phyloP scores from a whole-genome alignment of 2,888 invertebrate genomes.

The Saturnia japonica region DNA sequence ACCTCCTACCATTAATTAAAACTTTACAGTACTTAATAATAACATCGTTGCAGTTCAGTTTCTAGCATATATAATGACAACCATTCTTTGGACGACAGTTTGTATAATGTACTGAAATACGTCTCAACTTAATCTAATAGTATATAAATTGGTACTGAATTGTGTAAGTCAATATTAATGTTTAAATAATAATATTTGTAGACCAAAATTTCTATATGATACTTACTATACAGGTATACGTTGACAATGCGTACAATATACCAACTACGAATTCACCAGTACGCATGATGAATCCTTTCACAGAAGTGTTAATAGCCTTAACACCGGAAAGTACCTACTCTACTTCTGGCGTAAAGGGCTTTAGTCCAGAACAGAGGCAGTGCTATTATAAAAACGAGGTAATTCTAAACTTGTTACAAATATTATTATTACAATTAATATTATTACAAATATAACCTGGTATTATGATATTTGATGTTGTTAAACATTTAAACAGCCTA shows the following conservation, averaged over 20 bases:
- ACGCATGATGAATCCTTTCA: slow-evolving; percentile 79
- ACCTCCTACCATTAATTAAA: no score
- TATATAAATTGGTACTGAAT: background rate
- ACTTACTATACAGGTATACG: slow-evolving; percentile 69
- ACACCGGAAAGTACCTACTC: slow-evolving; percentile 85
- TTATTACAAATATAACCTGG: no score
- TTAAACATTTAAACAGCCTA: no score
- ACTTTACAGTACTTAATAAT: no score
- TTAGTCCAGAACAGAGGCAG: slow-evolving; percentile 73
- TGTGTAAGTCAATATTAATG: background rate
- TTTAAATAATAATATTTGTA: background rate
- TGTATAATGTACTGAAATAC: background rate
- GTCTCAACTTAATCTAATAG: background rate
- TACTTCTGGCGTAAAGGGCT: slow-evolving; percentile 75
- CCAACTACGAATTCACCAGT: slow-evolving; percentile 84
- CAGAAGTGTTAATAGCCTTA: slow-evolving; percentile 83
- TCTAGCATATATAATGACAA: no score
- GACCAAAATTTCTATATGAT: background rate
- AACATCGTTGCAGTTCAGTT: no score
- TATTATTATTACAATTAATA: no score
- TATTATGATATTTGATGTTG: no score
- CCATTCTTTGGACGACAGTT: background rate
- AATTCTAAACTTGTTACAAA: background rate
- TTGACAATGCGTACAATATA: slow-evolving; percentile 84
- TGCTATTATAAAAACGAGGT: slow-evolving; percentile 84